Conservation (phyloP, 1,140 invertebrate species). For the Papilio glaucus region DNA sequence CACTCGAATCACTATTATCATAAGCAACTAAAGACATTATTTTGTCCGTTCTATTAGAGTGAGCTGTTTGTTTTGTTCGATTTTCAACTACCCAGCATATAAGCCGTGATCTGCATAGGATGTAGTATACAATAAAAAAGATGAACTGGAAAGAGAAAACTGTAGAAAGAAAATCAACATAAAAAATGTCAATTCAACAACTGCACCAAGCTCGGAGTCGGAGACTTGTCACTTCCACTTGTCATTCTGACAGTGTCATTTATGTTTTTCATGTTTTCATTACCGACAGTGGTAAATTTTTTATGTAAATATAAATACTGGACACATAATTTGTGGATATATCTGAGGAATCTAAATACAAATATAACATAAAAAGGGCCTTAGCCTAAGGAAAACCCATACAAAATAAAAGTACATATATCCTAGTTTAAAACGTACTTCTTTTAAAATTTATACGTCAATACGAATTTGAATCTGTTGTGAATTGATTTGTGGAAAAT, state of each 20-base stretch:
- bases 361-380: too few species aligned
- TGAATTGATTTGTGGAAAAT: neutral
- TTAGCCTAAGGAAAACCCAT: too few species aligned
- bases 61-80: neutral
- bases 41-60: neutral
- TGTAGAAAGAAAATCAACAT: neutral
- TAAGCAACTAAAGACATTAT: constrained; percentile 79
- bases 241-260: neutral
- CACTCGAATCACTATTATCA: constrained; percentile 77
- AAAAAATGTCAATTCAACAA: neutral
- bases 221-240: neutral
- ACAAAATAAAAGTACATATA: too few species aligned
- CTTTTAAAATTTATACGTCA: neutral
- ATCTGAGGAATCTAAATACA: too few species aligned
- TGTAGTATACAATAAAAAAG: neutral
- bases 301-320: too few species aligned
- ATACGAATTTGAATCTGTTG: neutral
- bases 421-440: neutral
- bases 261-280: too few species aligned
- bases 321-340: too few species aligned
- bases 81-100: neutral
- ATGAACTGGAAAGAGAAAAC: neutral
- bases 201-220: neutral
- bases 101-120: neutral
- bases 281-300: too few species aligned